These are phyloP conservation scores for Tetraneura akinire DNA, from an alignment of 1,140 invertebrate species.

Conservation along the genomic window DNA sequence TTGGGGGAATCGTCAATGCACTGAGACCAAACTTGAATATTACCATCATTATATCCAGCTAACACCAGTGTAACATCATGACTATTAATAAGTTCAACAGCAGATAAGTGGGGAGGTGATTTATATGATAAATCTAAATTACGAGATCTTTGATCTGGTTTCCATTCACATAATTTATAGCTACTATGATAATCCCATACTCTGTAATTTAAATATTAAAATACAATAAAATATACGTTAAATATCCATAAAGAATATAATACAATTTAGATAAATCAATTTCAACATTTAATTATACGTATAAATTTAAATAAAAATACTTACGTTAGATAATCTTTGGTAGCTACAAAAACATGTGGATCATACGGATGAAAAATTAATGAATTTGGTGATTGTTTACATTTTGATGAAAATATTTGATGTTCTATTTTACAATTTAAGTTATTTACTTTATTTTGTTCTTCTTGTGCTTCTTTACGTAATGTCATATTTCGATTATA, in stretches of 20 bases:
- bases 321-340: conserved; percentile 81
- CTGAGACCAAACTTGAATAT: conserved; percentile 71
- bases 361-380: conserved; percentile 89
- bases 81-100: conserved; percentile 85
- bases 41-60: conserved; percentile 74
- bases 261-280: no score
- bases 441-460: conserved; percentile 63
- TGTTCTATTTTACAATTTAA: conserved; percentile 67
- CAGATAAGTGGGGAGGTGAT: conserved; percentile 67
- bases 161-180: conserved; percentile 65
- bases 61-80: conserved; percentile 77
- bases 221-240: neutral
- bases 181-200: conserved; percentile 74
- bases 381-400: conserved; percentile 73
- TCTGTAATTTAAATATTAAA: conserved; percentile 58
- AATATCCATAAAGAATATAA: no score
- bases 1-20: conserved; percentile 57
- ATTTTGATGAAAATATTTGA: conserved; percentile 81
- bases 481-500: conserved; percentile 68
- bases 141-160: conserved; percentile 58
- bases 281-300: no score
- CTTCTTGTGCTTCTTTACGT: conserved; percentile 66
- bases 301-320: conserved; percentile 53
- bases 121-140: conserved; percentile 55
- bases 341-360: conserved; percentile 81